A percentile compares a stretch with the other conserved stretches of the same genome.
Evolutionary conservation across 2,888 invertebrate genomes (phyloP).

Genomic region (Coelopa pilipes): DNA sequence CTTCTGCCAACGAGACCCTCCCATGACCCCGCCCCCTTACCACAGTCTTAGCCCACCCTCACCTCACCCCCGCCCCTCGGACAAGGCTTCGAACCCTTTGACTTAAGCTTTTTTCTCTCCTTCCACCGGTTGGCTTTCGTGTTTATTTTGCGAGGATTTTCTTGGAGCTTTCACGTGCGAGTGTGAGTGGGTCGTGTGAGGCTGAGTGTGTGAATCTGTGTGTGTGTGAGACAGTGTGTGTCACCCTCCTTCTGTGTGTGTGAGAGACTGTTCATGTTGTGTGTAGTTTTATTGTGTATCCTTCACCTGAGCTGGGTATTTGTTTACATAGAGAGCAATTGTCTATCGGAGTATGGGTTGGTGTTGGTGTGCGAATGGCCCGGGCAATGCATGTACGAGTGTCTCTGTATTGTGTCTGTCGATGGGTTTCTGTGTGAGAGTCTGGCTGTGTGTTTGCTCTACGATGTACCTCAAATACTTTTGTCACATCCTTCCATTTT

Average conservation of each 20-base stretch:
- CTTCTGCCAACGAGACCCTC: neutral
- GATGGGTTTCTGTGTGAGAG: conserved; percentile 7
- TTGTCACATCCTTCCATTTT: conserved; percentile 8
- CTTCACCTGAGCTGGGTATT: too few relatives aligned
- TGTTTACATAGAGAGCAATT: neutral
- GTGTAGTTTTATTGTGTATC: too few relatives aligned
- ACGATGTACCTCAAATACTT: conserved; percentile 11
- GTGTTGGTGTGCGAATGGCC: too few relatives aligned
- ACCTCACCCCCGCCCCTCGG: conserved; percentile 16
- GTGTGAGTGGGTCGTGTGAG: conserved; percentile 12
- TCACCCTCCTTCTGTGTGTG: neutral
- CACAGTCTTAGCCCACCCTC: neutral
- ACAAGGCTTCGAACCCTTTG: conserved; percentile 38
- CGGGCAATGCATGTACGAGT: too few relatives aligned
- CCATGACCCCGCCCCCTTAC: neutral
- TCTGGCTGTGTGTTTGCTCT: neutral
- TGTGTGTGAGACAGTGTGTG: neutral
- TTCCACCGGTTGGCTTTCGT: conserved; percentile 19
- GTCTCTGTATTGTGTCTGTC: too few relatives aligned
- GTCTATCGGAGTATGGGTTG: neutral
- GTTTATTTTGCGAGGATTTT: conserved; percentile 37
- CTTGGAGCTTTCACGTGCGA: conserved; percentile 24
- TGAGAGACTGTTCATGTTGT: neutral
- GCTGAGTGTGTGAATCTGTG: neutral
- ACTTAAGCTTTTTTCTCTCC: conserved; percentile 26